These are phyloP conservation scores for Hesperophylax magnus DNA, from an alignment of 1,140 invertebrate genomes.

Conservation along the genomic window DNA sequence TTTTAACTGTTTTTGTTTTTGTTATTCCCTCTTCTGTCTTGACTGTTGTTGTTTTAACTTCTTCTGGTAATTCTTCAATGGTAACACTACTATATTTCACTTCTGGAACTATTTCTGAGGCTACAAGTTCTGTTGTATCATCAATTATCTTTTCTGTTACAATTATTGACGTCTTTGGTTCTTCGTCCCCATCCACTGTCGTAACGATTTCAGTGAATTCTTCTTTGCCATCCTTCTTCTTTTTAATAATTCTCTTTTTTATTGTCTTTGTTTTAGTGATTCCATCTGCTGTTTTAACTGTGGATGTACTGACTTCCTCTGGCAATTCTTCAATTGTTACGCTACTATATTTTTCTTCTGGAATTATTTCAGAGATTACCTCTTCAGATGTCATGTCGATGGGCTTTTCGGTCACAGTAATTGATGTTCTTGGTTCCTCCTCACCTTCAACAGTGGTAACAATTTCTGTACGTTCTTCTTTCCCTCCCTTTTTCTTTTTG, in stretches of 20 bases:
- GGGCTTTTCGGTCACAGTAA: neutral
- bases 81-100: neutral
- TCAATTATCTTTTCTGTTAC: constrained; percentile 40
- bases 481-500: constrained; percentile 1
- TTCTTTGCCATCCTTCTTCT: constrained; percentile 44
- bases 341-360: neutral
- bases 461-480: constrained; percentile 31
- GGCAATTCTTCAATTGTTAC: constrained; percentile 61
- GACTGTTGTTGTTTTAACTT: neutral
- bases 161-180: constrained; percentile 50
- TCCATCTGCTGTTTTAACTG: constrained; percentile 48
- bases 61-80: constrained; percentile 17
- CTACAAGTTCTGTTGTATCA: neutral
- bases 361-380: neutral
- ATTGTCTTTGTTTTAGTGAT: too few species aligned
- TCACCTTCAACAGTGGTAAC: neutral
- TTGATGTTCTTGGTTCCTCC: neutral
- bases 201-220: constrained; percentile 59
- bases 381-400: neutral
- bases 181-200: constrained; percentile 55
- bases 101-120: neutral
- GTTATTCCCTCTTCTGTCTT: neutral
- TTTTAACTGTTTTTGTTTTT: constrained; percentile 57
- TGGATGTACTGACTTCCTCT: constrained; percentile 58
- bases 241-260: constrained; percentile 51